A percentile compares a stretch with the other conserved stretches of the same genome.
Evolutionary conservation across 2,888 invertebrate genomes (phyloP).

Genomic region (Drosophila algonquin): DNA sequence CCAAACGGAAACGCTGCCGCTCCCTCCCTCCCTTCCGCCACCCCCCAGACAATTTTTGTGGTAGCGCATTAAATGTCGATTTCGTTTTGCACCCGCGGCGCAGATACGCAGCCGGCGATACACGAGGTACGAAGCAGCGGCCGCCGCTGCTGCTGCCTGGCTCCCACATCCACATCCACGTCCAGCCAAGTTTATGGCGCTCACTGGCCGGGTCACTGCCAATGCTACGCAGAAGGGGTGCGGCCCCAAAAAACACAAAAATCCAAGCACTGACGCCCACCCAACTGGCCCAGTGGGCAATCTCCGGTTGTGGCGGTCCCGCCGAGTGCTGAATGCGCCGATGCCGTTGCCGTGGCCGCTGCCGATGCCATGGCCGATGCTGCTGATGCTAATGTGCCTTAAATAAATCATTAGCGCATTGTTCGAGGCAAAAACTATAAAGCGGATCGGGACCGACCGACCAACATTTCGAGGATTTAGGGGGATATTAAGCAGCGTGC

Average conservation of each 20-base stretch:
- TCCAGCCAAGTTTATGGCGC: slow-evolving; percentile 12
- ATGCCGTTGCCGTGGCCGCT: not conserved
- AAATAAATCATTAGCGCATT: slow-evolving; percentile 73
- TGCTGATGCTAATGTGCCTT: slow-evolving; percentile 51
- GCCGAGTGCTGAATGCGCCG: slow-evolving; percentile 5
- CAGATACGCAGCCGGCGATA: slow-evolving; percentile 70
- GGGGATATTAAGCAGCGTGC: not conserved
- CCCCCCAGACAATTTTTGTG: slow-evolving; percentile 54
- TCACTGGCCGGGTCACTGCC: slow-evolving; percentile 60
- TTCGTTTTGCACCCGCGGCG: slow-evolving; percentile 75
- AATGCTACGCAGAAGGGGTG: slow-evolving; percentile 70
- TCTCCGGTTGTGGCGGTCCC: slow-evolving; percentile 32
- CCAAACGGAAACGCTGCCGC: slow-evolving; percentile 67
- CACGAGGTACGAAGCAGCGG: slow-evolving; percentile 38
- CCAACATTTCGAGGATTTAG: slow-evolving; percentile 5
- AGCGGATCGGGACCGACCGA: slow-evolving; percentile 13
- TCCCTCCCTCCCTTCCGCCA: not conserved
- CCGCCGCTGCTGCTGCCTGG: slow-evolving; percentile 16
- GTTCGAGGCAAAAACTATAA: slow-evolving; percentile 33
- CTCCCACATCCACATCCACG: not conserved
- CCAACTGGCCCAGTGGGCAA: slow-evolving; percentile 69
- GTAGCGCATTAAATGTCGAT: slow-evolving; percentile 79
- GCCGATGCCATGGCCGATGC: slow-evolving; percentile 19
- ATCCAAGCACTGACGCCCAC: slow-evolving; percentile 62
- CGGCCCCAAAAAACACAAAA: slow-evolving; percentile 29